Percentiles rank a stretch among this genome's conserved stretches.
phyloP scores from a whole-genome alignment of 2,888 invertebrate genomes.

The Drosophila mimica region DNA sequence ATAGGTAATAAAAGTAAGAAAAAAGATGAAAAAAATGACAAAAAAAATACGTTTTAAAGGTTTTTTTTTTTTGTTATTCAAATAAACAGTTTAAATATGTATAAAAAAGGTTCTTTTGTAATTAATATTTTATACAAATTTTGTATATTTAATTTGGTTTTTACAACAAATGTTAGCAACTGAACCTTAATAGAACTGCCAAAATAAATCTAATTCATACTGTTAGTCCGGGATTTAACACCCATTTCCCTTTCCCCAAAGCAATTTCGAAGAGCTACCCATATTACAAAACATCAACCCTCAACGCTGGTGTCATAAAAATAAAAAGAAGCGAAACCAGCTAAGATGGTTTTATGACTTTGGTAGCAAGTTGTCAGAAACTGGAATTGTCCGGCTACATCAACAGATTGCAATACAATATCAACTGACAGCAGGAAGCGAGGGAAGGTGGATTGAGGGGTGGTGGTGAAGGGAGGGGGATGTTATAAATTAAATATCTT shows the following conservation, averaged over 20 bases:
- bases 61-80: neutral
- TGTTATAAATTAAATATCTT: conserved; percentile 72
- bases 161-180: neutral
- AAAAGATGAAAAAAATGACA: neutral
- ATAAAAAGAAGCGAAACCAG: conserved; percentile 14
- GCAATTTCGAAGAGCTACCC: conserved; percentile 19
- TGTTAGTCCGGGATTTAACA: neutral
- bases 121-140: neutral
- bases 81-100: neutral
- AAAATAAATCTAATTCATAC: neutral
- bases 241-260: neutral
- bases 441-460: neutral
- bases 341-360: conserved; percentile 38
- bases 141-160: neutral
- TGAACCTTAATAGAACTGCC: neutral
- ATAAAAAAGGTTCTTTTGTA: neutral
- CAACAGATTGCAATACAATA: conserved; percentile 58
- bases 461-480: neutral
- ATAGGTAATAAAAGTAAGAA: neutral
- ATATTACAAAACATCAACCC: conserved; percentile 40
- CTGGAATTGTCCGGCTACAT: conserved; percentile 18
- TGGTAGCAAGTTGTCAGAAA: conserved; percentile 10
- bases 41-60: too few species aligned
- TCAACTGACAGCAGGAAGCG: neutral
- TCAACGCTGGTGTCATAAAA: conserved; percentile 31